These are phyloP conservation scores for Ophioninae sp. DNA, from an alignment of 2,888 invertebrate species.

Conservation along the genomic window DNA sequence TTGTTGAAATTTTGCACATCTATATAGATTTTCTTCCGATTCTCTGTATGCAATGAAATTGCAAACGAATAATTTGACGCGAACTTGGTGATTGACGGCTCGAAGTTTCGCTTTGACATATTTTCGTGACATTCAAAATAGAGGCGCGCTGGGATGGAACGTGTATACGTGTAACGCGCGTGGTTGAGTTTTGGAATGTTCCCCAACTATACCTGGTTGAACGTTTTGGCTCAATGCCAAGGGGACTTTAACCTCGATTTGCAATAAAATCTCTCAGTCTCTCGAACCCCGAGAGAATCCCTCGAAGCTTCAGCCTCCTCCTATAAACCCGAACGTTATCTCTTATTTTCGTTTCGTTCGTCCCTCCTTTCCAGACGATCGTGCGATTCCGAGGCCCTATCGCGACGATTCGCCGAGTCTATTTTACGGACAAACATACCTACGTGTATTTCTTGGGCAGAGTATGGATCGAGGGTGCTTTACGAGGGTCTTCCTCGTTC, in stretches of 20 bases:
- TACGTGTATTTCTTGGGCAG: slow-evolving; percentile 27
- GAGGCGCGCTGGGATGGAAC: neutral
- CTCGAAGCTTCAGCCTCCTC: slow-evolving; percentile 42
- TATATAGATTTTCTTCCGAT: no score
- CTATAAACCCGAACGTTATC: neutral
- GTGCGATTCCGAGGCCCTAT: neutral
- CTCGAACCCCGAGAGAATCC: slow-evolving; percentile 33
- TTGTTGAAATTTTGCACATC: no score
- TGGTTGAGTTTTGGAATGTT: slow-evolving; percentile 66
- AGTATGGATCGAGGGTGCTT: slow-evolving; percentile 22
- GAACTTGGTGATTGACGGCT: no score
- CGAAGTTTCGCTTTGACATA: neutral
- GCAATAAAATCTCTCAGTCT: slow-evolving; percentile 72
- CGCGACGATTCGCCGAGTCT: slow-evolving; percentile 22
- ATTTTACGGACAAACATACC: slow-evolving; percentile 33
- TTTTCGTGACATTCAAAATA: no score
- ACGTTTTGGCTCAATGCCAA: slow-evolving; percentile 76
- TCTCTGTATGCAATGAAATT: no score
- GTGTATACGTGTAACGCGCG: slow-evolving; percentile 2
- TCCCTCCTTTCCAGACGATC: neutral
- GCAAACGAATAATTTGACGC: no score
- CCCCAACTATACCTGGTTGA: slow-evolving; percentile 65
- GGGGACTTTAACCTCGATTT: slow-evolving; percentile 78
- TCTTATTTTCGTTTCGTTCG: slow-evolving; percentile 4
- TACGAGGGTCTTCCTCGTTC: neutral